Evolutionary conservation across 2,888 invertebrate genomes (phyloP).

Genomic region (Epirrhoe alternata): DNA sequence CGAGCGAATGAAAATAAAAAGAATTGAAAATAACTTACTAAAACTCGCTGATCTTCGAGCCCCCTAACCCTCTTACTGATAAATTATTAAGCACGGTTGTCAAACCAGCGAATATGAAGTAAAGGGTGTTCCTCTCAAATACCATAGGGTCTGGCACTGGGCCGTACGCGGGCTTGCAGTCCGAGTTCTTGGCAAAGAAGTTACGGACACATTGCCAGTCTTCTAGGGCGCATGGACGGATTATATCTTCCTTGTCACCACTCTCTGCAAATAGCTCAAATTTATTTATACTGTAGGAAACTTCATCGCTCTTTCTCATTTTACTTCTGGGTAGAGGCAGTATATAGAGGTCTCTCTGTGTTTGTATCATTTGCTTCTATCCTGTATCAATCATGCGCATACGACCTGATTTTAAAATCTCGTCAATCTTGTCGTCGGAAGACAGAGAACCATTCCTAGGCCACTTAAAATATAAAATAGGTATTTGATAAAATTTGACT

Average conservation of each 20-base stretch:
- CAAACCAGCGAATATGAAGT: slow-evolving; percentile 13
- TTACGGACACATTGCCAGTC: slow-evolving; percentile 47
- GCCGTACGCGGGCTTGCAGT: slow-evolving; percentile 38
- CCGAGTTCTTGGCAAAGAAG: slow-evolving; percentile 42
- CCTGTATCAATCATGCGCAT: too few species aligned
- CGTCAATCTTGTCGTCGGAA: too few species aligned
- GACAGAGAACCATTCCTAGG: too few species aligned
- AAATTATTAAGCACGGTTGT: slow-evolving; percentile 6
- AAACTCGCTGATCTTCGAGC: slow-evolving; percentile 25
- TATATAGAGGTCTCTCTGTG: too few species aligned
- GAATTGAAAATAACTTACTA: slow-evolving; percentile 24
- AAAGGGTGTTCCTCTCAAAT: slow-evolving; percentile 14
- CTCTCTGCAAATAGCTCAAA: slow-evolving; percentile 17
- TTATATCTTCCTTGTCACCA: slow-evolving; percentile 31
- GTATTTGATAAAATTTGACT: too few species aligned
- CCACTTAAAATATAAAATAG: too few species aligned
- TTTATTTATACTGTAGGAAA: too few species aligned
- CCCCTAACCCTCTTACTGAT: slow-evolving; percentile 16
- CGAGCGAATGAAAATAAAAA: too few species aligned
- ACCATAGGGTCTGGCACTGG: slow-evolving; percentile 26
- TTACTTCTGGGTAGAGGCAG: too few species aligned
- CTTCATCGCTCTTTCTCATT: too few species aligned
- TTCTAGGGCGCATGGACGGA: slow-evolving; percentile 42
- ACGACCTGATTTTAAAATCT: too few species aligned
- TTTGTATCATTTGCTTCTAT: too few species aligned